Percentiles rank a stretch among this genome's conserved stretches.
These are phyloP conservation scores for Lateolabrax maculatus DNA, from an alignment of 2,797 vertebrate species.

Conservation along the genomic window DNA sequence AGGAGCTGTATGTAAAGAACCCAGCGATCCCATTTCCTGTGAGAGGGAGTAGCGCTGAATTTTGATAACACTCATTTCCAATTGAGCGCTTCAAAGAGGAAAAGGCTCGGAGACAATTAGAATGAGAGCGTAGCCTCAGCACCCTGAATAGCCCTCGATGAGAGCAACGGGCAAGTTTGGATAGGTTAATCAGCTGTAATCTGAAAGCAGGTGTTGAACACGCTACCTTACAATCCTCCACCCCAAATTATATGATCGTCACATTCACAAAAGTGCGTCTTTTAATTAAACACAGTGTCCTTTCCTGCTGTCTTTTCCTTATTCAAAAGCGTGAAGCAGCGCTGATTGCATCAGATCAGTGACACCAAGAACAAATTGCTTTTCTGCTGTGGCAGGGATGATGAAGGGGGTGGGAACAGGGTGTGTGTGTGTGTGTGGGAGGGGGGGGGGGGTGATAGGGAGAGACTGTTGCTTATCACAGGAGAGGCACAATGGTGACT, in stretches of 20 bases:
- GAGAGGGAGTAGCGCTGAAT: slow-evolving; percentile 61
- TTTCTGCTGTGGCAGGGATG: slow-evolving; percentile 71
- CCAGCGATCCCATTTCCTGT: slow-evolving; percentile 69
- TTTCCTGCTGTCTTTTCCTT: slow-evolving; percentile 60
- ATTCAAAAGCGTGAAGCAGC: slow-evolving; percentile 76
- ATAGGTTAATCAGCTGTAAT: slow-evolving; percentile 82
- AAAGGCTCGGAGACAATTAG: slow-evolving; percentile 76
- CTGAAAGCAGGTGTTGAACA: slow-evolving; percentile 79
- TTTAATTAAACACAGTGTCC: slow-evolving; percentile 81
- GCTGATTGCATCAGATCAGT: slow-evolving; percentile 81
- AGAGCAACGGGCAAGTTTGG: slow-evolving; percentile 59
- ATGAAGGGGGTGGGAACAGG: slow-evolving; percentile 63
- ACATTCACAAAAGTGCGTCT: slow-evolving; percentile 65
- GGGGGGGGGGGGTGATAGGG: neutral
- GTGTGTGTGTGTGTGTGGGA: slow-evolving; percentile 9
- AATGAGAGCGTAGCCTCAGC: slow-evolving; percentile 55
- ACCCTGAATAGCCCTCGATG: slow-evolving; percentile 79
- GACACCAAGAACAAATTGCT: slow-evolving; percentile 82
- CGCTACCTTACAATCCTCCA: slow-evolving; percentile 57
- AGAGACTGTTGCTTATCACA: slow-evolving; percentile 68
- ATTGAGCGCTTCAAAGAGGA: slow-evolving; percentile 64
- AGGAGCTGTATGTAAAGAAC: slow-evolving; percentile 65
- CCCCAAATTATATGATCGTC: slow-evolving; percentile 71
- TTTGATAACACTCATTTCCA: slow-evolving; percentile 80
- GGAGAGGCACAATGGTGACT: slow-evolving; percentile 53